phyloP scores from a whole-genome alignment of 2,888 invertebrate species.

The Endotricha flammealis region DNA sequence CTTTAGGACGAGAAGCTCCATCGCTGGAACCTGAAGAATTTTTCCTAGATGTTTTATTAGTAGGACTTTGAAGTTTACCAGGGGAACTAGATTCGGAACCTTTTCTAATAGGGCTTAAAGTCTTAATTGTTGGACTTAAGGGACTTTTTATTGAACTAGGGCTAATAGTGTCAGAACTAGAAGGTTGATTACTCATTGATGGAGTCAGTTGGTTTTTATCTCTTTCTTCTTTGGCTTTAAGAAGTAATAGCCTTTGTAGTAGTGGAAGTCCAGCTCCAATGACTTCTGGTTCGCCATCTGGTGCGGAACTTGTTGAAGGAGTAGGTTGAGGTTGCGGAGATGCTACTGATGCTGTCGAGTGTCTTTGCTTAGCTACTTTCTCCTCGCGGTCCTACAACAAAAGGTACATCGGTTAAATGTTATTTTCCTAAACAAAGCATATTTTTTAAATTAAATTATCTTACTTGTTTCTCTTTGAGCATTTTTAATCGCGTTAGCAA shows the following conservation, averaged over 20 bases:
- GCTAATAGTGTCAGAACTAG: constrained; percentile 72
- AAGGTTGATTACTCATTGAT: constrained; percentile 63
- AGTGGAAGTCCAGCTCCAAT: constrained; percentile 85
- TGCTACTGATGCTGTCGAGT: constrained; percentile 52
- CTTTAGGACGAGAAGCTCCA: constrained; percentile 72
- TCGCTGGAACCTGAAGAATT: constrained; percentile 70
- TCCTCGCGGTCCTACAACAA: constrained; percentile 68
- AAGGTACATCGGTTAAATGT: constrained; percentile 4
- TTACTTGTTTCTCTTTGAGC: constrained; percentile 90
- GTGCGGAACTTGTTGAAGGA: constrained; percentile 80
- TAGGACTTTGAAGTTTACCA: constrained; percentile 68
- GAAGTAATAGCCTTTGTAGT: constrained; percentile 83
- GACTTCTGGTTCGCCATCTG: constrained; percentile 78
- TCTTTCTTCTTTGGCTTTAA: constrained; percentile 86
- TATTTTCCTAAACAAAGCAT: background rate
- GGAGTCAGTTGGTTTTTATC: constrained; percentile 70
- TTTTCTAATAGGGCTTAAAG: constrained; percentile 69
- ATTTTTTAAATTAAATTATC: background rate
- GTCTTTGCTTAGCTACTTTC: constrained; percentile 68
- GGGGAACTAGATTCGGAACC: constrained; percentile 70
- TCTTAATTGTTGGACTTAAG: constrained; percentile 70
- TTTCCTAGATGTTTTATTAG: constrained; percentile 65
- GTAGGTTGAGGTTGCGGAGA: constrained; percentile 72
- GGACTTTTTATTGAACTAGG: constrained; percentile 73
- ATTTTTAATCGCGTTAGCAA: constrained; percentile 86